These are phyloP conservation scores for Spea bombifrons DNA, from an alignment of 2,113 vertebrate species.

Conservation along the genomic window DNA sequence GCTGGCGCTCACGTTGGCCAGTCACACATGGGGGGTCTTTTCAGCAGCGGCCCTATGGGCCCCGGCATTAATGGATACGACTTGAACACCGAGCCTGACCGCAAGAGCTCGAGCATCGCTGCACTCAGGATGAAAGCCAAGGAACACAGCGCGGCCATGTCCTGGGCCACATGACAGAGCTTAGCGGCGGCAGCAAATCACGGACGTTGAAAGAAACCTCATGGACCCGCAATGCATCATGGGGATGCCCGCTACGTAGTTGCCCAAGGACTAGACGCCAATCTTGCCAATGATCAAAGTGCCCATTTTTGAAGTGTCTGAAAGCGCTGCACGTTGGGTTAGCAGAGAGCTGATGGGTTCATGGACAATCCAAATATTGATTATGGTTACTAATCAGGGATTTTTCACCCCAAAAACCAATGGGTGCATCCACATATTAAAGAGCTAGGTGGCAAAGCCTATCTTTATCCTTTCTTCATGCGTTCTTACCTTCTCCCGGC, in stretches of 20 bases:
- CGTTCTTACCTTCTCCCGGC: not conserved
- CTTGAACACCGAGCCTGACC: constrained; percentile 92
- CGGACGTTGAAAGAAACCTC: constrained; percentile 36
- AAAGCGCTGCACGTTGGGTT: not conserved
- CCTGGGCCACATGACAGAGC: constrained; percentile 94
- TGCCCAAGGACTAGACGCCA: constrained; percentile 26
- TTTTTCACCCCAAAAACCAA: not conserved
- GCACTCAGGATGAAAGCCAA: constrained; percentile 97
- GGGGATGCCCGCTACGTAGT: constrained; percentile 13
- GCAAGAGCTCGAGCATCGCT: constrained; percentile 96
- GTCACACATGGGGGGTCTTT: constrained; percentile 92
- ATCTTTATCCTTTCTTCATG: not conserved
- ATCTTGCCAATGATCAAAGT: not conserved
- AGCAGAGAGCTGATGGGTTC: not conserved
- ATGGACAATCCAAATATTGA: not conserved
- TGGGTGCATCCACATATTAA: not conserved
- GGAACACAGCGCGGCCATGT: constrained; percentile 98
- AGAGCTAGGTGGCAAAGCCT: not conserved
- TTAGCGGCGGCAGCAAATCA: constrained; percentile 42
- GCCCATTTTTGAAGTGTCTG: not conserved
- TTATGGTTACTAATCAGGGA: constrained; percentile 28
- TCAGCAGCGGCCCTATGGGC: constrained; percentile 76
- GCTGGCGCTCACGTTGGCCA: constrained; percentile 84
- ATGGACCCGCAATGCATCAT: constrained; percentile 3
- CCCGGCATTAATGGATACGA: constrained; percentile 88